Conservation (phyloP, 2,888 invertebrate species). For the Orthonychiurus folsomi region DNA sequence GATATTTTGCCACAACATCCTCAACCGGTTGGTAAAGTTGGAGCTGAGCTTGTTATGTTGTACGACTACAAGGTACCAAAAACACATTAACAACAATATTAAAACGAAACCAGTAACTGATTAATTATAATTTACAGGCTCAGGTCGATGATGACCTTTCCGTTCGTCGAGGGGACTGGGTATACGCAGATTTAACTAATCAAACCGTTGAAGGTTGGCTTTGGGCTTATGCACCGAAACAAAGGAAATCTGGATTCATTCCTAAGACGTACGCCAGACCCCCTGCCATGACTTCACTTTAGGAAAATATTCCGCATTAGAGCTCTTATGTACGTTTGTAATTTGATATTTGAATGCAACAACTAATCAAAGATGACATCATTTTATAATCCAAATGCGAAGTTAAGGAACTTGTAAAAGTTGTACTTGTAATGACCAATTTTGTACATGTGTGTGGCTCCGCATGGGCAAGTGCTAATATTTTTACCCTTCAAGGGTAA, state of each 20-base stretch:
- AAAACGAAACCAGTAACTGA: neutral
- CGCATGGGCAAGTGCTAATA: too few species aligned
- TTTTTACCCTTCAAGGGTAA: too few species aligned
- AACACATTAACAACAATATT: neutral
- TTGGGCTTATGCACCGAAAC: constrained; percentile 90
- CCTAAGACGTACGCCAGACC: constrained; percentile 89
- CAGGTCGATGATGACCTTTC: constrained; percentile 88
- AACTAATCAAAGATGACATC: too few species aligned
- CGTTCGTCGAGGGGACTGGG: constrained; percentile 85
- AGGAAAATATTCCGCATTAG: too few species aligned
- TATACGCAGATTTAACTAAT: constrained; percentile 85
- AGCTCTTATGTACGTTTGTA: too few species aligned
- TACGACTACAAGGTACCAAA: constrained; percentile 78
- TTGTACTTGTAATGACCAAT: too few species aligned
- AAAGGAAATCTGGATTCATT: constrained; percentile 86
- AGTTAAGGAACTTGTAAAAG: too few species aligned
- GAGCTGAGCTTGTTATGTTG: constrained; percentile 84
- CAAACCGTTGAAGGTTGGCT: constrained; percentile 92
- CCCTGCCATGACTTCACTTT: constrained; percentile 68
- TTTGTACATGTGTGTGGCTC: too few species aligned
- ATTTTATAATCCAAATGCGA: too few species aligned
- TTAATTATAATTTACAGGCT: constrained; percentile 49
- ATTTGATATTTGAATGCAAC: too few species aligned
- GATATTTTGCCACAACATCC: neutral
- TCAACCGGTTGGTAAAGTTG: constrained; percentile 42